Evolutionary conservation across 1,140 invertebrate species (phyloP).

Genomic region (Chionoecetes opilio): DNA sequence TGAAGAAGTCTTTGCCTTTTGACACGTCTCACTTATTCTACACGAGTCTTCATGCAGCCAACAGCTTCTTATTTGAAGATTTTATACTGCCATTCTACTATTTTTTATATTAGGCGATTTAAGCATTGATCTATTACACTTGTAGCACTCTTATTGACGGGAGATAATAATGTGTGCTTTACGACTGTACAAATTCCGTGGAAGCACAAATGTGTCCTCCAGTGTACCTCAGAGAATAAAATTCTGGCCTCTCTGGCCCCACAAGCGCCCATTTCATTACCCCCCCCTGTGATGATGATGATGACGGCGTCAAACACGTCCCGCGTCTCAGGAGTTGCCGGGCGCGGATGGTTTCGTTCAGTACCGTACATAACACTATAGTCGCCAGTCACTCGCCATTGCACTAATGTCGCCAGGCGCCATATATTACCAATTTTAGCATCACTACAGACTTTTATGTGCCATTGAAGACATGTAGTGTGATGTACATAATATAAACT

Average conservation of each 20-base stretch:
- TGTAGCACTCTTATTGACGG: slow-evolving; percentile 70
- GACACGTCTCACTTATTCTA: neutral
- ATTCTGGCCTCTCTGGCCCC: slow-evolving; percentile 29
- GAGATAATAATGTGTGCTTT: slow-evolving; percentile 75
- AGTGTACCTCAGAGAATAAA: slow-evolving; percentile 73
- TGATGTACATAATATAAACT: no score
- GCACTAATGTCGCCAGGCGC: no score
- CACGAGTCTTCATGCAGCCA: slow-evolving; percentile 31
- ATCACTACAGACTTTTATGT: no score
- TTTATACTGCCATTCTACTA: slow-evolving; percentile 74
- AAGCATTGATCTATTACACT: slow-evolving; percentile 65
- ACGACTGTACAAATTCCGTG: slow-evolving; percentile 76
- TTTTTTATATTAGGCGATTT: slow-evolving; percentile 63
- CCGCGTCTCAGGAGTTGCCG: no score
- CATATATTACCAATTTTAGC: no score
- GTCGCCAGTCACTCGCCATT: no score
- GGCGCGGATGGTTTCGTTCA: no score
- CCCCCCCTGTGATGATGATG: neutral
- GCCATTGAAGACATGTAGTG: no score
- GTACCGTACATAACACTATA: no score
- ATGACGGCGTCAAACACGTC: neutral
- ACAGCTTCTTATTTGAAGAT: slow-evolving; percentile 47
- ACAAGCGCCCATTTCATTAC: neutral
- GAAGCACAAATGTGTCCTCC: slow-evolving; percentile 75
- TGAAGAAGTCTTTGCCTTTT: neutral